Evolutionary conservation across 2,113 vertebrate genomes (phyloP), one percentile per base, ranked within the genome.

Genomic region (Chitala chitala): DNA sequence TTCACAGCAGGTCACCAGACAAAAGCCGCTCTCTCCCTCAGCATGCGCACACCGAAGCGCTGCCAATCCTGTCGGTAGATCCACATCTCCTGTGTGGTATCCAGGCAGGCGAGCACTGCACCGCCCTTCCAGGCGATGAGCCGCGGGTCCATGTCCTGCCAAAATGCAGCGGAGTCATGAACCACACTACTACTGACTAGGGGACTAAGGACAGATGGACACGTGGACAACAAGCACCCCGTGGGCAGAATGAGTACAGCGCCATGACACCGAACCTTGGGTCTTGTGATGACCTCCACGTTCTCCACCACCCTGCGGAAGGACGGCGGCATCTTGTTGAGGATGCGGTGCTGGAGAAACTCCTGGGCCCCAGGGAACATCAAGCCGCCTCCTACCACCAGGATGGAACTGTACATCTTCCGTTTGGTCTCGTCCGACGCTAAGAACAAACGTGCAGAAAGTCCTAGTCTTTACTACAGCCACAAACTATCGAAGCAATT

Each of bases 311-410:
- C 91, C 82, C 96, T 88, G 75, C 97, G 90, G 81, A 99, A 99
- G 4, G 97, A 99, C 0, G 97, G 97, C 3, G 97, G 96, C 97
- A 99, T 99, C 85, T 99, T 99, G 87, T 99, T 98, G 78, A 99
- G 93, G 82, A 99, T 96, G 82, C 97, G 91, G 76, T 99, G 96
- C 70, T 98, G 94, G 69, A 99, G 91, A 75, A 99, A 99, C 78
- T 98, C 94, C 83, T 98, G 97, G 74, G 94, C 94, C 65, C 94
- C 91, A 8, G 92, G 95, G 83, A 98, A 99, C 93, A 97, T 93
- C 38, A 99, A 87, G 3, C 97, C 97, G 24, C 97, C 97, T 51
- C 97, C 97, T 55, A 99, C 95, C 15, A 99, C 94, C 81, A 99
- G 89, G 80, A 99, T 94, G 76, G 95, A 98, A 80, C 96, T 95